Conservation (phyloP, 53 echinoderm and acorn worm species). For the Henricia sp. region DNA sequence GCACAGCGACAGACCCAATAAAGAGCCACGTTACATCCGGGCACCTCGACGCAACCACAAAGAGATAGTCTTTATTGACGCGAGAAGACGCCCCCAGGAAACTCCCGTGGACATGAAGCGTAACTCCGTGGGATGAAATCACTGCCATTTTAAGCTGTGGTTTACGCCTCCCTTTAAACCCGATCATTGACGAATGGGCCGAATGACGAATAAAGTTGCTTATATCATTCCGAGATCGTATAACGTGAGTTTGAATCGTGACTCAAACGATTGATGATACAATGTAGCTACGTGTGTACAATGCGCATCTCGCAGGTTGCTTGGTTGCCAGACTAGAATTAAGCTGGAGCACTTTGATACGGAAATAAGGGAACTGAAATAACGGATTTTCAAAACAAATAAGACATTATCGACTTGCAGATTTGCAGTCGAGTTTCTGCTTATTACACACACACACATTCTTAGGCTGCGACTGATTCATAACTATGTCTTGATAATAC, state of each 20-base stretch:
- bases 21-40: constrained; percentile 37
- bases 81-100: not conserved
- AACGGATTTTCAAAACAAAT: too few relatives aligned
- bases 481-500: too few relatives aligned
- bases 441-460: too few relatives aligned
- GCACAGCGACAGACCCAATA: not conserved
- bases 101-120: constrained; percentile 3
- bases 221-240: not conserved
- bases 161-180: not conserved
- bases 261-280: constrained; percentile 4
- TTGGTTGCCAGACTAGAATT: too few relatives aligned
- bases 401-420: too few relatives aligned
- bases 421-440: too few relatives aligned
- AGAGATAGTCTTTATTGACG: constrained; percentile 25
- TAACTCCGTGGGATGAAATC: constrained; percentile 36
- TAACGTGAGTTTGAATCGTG: constrained; percentile 2
- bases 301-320: too few relatives aligned
- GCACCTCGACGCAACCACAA: constrained; percentile 50
- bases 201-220: not conserved
- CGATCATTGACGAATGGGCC: not conserved
- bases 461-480: too few relatives aligned
- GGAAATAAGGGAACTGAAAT: too few relatives aligned
- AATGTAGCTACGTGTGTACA: too few relatives aligned
- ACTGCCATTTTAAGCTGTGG: not conserved
- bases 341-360: too few relatives aligned